Conservation (phyloP, 2,797 vertebrate genomes). For the Oreonectes daqikongensis region DNA sequence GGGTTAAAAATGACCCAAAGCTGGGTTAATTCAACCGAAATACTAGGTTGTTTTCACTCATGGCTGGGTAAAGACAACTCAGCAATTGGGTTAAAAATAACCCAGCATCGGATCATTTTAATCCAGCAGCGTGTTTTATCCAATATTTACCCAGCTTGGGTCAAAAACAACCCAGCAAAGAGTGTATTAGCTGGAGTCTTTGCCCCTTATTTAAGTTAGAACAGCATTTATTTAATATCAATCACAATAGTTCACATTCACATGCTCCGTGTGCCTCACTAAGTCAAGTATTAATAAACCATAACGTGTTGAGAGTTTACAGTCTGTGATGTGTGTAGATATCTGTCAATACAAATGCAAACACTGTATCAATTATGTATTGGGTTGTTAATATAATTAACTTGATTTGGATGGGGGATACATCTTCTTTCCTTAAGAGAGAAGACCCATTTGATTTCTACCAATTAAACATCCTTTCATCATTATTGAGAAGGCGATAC, state of each 20-base stretch:
- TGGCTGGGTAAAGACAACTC: no score
- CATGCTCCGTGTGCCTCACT: neutral
- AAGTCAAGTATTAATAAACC: neutral
- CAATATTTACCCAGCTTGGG: no score
- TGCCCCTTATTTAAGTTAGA: neutral
- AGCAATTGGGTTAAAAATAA: no score
- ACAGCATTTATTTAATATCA: neutral
- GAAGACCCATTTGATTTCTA: constrained; percentile 23
- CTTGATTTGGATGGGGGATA: neutral
- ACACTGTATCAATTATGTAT: neutral
- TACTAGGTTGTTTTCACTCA: no score
- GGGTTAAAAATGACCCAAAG: no score
- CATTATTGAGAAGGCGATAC: constrained; percentile 16
- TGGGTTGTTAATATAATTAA: neutral
- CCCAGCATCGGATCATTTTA: no score
- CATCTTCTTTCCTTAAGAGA: neutral
- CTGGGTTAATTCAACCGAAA: no score
- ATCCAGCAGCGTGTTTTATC: no score
- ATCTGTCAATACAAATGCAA: neutral
- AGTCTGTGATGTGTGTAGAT: neutral
- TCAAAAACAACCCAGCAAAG: no score
- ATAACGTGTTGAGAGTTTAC: neutral
- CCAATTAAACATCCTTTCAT: constrained; percentile 12
- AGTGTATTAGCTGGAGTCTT: no score
- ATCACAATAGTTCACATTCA: neutral